phyloP scores from a whole-genome alignment of 2,113 vertebrate genomes.

The Percopsis transmontana region DNA sequence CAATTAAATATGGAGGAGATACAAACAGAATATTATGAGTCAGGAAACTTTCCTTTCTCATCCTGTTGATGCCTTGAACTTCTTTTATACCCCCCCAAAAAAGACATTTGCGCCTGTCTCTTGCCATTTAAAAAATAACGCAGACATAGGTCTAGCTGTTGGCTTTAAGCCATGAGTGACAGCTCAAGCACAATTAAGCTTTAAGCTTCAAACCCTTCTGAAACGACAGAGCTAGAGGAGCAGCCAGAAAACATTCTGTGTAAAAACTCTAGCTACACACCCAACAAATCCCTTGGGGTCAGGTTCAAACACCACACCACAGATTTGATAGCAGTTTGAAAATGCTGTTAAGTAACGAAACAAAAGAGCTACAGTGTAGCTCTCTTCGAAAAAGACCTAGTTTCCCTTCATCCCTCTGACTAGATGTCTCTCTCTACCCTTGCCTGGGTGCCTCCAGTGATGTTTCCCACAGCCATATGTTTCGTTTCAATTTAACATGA shows the following conservation, averaged over 20 bases:
- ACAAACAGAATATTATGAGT: too few species aligned
- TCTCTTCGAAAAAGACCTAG: too few species aligned
- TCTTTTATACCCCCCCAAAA: too few species aligned
- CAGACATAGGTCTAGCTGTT: background rate
- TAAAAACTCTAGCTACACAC: constrained; percentile 13
- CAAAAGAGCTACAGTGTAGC: background rate
- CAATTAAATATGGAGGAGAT: too few species aligned
- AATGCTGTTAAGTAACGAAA: background rate
- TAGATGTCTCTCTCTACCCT: too few species aligned
- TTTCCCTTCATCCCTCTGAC: too few species aligned
- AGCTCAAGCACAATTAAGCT: constrained; percentile 20
- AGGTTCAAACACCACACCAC: constrained; percentile 8
- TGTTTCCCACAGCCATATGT: background rate
- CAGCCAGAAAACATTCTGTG: constrained; percentile 13
- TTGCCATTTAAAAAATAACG: background rate
- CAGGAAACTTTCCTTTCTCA: too few species aligned
- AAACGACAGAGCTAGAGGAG: constrained; percentile 10
- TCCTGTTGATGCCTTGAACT: too few species aligned
- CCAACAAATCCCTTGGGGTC: constrained; percentile 20
- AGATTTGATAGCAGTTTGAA: constrained; percentile 6
- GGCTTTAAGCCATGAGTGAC: constrained; percentile 31
- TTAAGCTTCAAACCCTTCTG: constrained; percentile 14
- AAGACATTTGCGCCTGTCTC: too few species aligned
- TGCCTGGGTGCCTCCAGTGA: too few species aligned
- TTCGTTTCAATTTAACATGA: background rate